Base-by-base conservation (phyloP, 1,140 invertebrate species). In the Panagrolaimus sp. region DNA sequence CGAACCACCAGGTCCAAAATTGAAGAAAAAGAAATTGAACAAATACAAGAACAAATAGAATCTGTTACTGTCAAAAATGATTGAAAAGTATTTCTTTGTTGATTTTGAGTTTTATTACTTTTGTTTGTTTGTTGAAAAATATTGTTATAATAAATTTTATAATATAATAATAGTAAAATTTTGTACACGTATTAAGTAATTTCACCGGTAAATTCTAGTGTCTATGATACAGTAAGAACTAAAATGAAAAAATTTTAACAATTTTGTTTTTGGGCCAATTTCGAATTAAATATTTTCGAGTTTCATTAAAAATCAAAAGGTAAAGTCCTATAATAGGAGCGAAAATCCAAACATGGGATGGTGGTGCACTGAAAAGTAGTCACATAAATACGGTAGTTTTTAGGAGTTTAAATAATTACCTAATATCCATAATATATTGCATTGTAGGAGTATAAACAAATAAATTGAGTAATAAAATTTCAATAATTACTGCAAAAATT, bases 341-440 rank as follows among this genome's bases (percentile, higher is more conserved):
- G 62, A 80, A 78, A 0, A 78, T 42, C 76, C 76, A 78, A 23
- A 78, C 66, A 57, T 77, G 70, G 5, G 57, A 42, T 13, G 76
- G 76, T 11, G 76, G 76, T 9, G 74, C 20, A n/a, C 13, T 77
- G 63, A 46, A 38, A 38, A 67, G 31, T 53, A 16, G 67, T 27
- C 72, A 72, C 70, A 42, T 74, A 65, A 46, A 70, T 63, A 16
- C 46, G 65, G 8, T 72, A 71, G n/a, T 72, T n/a, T n/a, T n/a
- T n/a, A n/a, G n/a, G n/a, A n/a, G n/a, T n/a, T n/a, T n/a, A 71
- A 13, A 71, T 71, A 43, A 62, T 4, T 38, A 38, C 31, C 7
- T 2, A 38, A 81, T 82, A 31, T 81, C 79, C 80, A 81, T 82
- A 16, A 81, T 68, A 69, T 82, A 82, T 65, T 82, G 79, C 46